Evolutionary conservation across 2,888 invertebrate genomes (phyloP).

Genomic region (Lasioglossum oenotherae): DNA sequence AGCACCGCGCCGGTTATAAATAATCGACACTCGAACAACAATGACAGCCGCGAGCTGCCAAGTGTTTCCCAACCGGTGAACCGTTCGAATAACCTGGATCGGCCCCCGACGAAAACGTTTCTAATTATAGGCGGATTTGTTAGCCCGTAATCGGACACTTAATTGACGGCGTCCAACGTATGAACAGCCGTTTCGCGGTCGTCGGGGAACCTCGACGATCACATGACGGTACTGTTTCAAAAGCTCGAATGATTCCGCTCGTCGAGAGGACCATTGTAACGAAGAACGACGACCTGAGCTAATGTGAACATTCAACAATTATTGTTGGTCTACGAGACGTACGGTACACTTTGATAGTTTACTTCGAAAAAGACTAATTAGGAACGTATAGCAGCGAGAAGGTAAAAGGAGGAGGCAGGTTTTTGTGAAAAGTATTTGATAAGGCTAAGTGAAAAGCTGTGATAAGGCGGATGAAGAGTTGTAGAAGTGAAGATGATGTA

Average conservation of each 20-base stretch:
- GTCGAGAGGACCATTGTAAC: not conserved
- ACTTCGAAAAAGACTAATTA: not conserved
- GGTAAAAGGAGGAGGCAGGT: not conserved
- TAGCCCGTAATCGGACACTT: constrained; percentile 22
- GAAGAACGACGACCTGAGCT: not conserved
- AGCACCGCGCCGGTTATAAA: constrained; percentile 67
- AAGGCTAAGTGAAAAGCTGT: no score
- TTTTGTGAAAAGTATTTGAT: not conserved
- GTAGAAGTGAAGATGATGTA: not conserved
- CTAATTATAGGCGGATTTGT: constrained; percentile 61
- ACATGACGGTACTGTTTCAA: not conserved
- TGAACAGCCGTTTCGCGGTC: not conserved
- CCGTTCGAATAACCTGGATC: constrained; percentile 53
- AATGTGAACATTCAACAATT: not conserved
- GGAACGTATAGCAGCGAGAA: not conserved
- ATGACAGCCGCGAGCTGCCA: constrained; percentile 70
- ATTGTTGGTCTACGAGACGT: not conserved
- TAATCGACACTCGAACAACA: constrained; percentile 66
- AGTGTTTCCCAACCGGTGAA: constrained; percentile 72
- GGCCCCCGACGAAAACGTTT: constrained; percentile 18
- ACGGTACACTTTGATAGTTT: no score
- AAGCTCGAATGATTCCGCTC: not conserved
- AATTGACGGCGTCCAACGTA: constrained; percentile 13
- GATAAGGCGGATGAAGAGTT: not conserved
- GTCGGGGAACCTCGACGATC: not conserved